phyloP scores from a whole-genome alignment of 2,113 vertebrate species.

The Bagarius yarrelli region DNA sequence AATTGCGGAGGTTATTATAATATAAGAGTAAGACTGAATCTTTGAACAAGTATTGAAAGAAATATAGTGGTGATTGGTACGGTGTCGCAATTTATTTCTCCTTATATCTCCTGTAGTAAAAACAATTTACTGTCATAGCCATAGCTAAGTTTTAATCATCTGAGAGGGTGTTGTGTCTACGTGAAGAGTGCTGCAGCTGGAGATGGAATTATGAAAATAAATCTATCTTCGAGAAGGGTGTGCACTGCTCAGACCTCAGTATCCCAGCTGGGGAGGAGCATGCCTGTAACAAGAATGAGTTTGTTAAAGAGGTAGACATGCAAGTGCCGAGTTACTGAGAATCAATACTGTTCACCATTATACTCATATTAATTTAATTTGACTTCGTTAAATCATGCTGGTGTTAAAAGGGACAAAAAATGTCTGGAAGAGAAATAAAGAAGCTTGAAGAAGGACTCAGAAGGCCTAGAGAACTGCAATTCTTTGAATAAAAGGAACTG shows the following conservation, averaged over 20 bases:
- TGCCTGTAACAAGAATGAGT: constrained; percentile 52
- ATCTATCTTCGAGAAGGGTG: constrained; percentile 53
- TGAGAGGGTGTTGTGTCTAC: constrained; percentile 28
- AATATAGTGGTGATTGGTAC: too few species aligned
- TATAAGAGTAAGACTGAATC: too few species aligned
- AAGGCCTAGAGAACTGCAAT: constrained; percentile 51
- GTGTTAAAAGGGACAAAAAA: constrained; percentile 52
- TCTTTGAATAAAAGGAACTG: constrained; percentile 59
- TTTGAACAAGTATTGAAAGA: too few species aligned
- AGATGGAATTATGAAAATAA: constrained; percentile 68
- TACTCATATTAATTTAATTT: background rate
- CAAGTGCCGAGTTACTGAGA: background rate
- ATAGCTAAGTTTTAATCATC: background rate
- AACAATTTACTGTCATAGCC: too few species aligned
- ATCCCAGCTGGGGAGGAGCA: constrained; percentile 9
- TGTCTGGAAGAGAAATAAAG: constrained; percentile 53
- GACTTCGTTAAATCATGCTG: background rate
- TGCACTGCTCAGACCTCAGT: constrained; percentile 1
- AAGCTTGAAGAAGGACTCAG: constrained; percentile 60
- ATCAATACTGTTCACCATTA: background rate
- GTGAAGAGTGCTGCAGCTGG: constrained; percentile 68
- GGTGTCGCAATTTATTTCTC: too few species aligned
- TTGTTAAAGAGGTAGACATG: constrained; percentile 50
- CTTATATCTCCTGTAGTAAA: too few species aligned
- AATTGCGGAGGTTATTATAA: too few species aligned